Conservation (phyloP, 2,888 invertebrate species). For the Myopa testacea region DNA sequence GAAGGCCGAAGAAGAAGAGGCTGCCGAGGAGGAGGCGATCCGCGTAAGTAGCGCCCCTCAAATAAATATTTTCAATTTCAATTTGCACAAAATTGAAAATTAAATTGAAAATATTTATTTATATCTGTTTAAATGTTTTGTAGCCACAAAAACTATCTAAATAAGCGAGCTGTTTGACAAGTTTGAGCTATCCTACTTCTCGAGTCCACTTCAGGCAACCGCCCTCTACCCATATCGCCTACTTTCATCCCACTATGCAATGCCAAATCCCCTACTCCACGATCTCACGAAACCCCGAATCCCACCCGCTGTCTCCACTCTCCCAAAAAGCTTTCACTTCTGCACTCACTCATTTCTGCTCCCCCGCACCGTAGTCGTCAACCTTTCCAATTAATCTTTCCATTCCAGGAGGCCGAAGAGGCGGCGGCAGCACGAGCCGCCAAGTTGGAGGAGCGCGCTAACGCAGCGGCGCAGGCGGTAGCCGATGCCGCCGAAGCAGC, state of each 20-base stretch:
- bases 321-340: slow-evolving; percentile 7
- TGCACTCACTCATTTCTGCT: slow-evolving; percentile 32
- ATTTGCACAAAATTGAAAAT: slow-evolving; percentile 45
- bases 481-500: slow-evolving; percentile 67
- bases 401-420: slow-evolving; percentile 83
- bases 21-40: slow-evolving; percentile 93
- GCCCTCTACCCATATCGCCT: not conserved
- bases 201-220: not conserved
- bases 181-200: slow-evolving; percentile 25
- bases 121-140: slow-evolving; percentile 17
- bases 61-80: slow-evolving; percentile 55
- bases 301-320: not conserved
- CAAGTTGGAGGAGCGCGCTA: slow-evolving; percentile 70
- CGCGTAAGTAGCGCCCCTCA: slow-evolving; percentile 73
- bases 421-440: slow-evolving; percentile 76
- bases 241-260: slow-evolving; percentile 12
- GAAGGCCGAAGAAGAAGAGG: slow-evolving; percentile 96
- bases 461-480: slow-evolving; percentile 76
- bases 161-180: slow-evolving; percentile 29
- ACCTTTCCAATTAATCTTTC: slow-evolving; percentile 49
- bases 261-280: not conserved
- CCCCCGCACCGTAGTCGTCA: slow-evolving; percentile 47
- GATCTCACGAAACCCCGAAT: not conserved
- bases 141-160: slow-evolving; percentile 27
- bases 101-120: slow-evolving; percentile 53